Evolutionary conservation across 2,797 vertebrate species (phyloP).

Genomic region (Anomalospiza imberbis): DNA sequence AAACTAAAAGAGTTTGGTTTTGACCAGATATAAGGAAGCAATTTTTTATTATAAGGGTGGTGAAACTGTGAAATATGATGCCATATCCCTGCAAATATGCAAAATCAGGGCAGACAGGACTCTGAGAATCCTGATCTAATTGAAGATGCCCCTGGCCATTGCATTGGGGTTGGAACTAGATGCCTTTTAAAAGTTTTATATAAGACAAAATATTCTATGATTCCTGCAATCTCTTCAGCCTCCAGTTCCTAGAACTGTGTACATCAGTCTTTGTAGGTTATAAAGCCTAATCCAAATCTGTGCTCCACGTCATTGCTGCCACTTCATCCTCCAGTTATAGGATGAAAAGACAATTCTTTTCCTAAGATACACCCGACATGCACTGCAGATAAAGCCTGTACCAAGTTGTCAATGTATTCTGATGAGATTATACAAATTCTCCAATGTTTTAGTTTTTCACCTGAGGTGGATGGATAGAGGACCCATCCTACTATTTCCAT

Average conservation of each 20-base stretch:
- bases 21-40: not conserved
- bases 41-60: rapidly evolving
- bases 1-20: not conserved
- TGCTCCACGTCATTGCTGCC: not conserved
- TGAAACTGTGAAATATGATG: not conserved
- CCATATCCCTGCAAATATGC: not conserved
- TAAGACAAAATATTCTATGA: not conserved
- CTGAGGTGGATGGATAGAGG: not conserved
- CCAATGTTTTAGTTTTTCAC: not conserved
- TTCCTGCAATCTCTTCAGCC: not conserved
- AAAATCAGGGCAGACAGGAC: not conserved
- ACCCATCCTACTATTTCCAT: not conserved
- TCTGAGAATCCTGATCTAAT: not conserved
- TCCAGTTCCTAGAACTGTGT: not conserved
- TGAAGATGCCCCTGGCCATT: not conserved
- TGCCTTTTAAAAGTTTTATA: not conserved
- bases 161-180: not conserved
- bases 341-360: not conserved
- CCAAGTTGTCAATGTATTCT: not conserved
- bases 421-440: not conserved
- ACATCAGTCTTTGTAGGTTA: not conserved
- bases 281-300: not conserved
- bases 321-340: not conserved
- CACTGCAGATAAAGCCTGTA: not conserved
- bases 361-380: not conserved